Evolutionary conservation across 2,888 invertebrate species (phyloP).

Genomic region (Linnaemya vulpina): DNA sequence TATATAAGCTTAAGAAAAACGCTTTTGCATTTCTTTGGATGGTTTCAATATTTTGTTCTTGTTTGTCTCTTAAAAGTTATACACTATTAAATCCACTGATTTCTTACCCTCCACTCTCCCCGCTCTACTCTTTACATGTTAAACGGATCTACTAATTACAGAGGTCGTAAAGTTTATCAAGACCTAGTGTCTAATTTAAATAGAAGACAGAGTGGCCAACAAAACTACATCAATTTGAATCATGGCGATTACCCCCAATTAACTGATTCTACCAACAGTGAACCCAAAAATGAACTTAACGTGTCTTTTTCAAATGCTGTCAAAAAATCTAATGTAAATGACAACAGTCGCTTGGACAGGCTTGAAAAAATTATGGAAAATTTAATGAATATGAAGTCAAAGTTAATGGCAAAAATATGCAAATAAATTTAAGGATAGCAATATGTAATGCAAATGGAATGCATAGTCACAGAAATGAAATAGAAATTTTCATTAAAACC

Average conservation of each 20-base stretch:
- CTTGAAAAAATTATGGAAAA: constrained; percentile 5
- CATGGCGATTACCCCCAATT: not conserved
- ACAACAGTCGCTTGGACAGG: not conserved
- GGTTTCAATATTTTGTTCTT: no score
- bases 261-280: not conserved
- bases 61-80: no score
- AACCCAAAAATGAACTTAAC: not conserved
- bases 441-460: constrained; percentile 26
- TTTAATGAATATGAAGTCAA: constrained; percentile 13
- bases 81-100: no score
- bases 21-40: no score
- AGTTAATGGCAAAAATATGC: constrained; percentile 35
- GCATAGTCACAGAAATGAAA: no score
- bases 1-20: no score
- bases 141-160: not conserved
- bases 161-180: not conserved
- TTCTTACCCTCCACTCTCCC: no score
- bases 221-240: not conserved
- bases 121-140: not conserved
- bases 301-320: not conserved
- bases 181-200: not conserved
- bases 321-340: not conserved
- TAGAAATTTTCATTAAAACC: no score
- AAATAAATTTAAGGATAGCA: constrained; percentile 31
- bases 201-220: not conserved